Percentiles rank a stretch among this genome's conserved stretches.
Conservation (phyloP, 2,113 vertebrate species). For the Bubo scandiacus region DNA sequence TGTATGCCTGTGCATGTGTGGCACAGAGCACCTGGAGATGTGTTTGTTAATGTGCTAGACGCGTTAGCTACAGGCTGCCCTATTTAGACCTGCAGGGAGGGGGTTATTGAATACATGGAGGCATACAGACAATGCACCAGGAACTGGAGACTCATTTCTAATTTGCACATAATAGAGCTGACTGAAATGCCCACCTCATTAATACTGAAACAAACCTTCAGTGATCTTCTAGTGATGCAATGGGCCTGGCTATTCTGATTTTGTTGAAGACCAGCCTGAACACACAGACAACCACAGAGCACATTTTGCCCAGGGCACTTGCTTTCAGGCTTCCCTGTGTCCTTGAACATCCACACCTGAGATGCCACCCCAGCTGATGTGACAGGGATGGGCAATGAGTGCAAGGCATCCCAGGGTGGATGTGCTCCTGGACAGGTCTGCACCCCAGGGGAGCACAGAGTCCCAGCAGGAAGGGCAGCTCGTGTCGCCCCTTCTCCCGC, state of each 20-base stretch:
- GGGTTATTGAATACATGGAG: not conserved
- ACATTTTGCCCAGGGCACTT: not conserved
- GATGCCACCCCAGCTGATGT: not conserved
- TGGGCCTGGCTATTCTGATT: not conserved
- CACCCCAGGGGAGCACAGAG: not conserved
- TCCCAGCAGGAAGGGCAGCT: not conserved
- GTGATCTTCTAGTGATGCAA: not conserved
- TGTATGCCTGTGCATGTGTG: accelerated
- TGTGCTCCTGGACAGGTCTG: not conserved
- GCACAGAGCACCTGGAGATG: not conserved
- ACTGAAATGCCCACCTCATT: not conserved
- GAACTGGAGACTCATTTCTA: not conserved
- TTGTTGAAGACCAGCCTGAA: accelerated
- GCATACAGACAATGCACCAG: not conserved
- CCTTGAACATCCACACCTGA: not conserved
- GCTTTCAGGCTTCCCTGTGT: not conserved
- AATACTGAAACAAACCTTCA: not conserved
- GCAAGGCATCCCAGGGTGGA: not conserved
- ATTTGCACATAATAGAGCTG: not conserved
- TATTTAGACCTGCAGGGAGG: not conserved
- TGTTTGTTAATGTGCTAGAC: not conserved
- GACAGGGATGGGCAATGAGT: not conserved
- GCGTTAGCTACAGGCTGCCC: not conserved
- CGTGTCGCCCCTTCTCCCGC: accelerated
- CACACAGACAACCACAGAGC: not conserved